phyloP scores from a whole-genome alignment of 1,140 invertebrate species.

The Galendromus occidentalis region DNA sequence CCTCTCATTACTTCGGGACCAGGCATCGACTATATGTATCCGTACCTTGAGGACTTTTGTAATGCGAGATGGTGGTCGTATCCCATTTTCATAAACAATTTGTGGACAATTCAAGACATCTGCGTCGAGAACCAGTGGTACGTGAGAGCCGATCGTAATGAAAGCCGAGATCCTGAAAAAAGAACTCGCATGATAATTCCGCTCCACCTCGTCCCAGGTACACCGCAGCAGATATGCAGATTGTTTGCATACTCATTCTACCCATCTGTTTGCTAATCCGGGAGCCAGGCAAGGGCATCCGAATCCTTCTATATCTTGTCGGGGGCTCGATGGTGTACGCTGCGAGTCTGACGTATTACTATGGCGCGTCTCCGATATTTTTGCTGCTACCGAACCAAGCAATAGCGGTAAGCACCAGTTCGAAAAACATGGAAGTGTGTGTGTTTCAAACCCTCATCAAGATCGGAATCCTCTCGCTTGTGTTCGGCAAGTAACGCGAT shows the following conservation, averaged over 20 bases:
- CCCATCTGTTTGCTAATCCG: neutral
- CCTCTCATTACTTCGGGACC: neutral
- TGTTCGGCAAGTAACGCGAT: too few species aligned
- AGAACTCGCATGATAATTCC: too few species aligned
- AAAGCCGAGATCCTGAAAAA: too few species aligned
- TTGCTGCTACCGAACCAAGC: too few species aligned
- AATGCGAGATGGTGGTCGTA: neutral
- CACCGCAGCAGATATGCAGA: slow-evolving; percentile 1
- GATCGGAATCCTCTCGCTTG: too few species aligned
- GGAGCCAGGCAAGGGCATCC: neutral
- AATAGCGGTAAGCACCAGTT: too few species aligned
- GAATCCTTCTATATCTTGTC: neutral
- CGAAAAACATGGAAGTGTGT: too few species aligned
- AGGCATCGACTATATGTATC: neutral
- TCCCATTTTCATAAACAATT: neutral
- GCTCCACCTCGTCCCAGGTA: too few species aligned
- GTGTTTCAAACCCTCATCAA: too few species aligned
- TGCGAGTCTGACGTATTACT: neutral
- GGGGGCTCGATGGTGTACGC: neutral
- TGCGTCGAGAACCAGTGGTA: neutral
- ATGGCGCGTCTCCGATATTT: neutral
- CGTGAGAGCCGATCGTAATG: too few species aligned
- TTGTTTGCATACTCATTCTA: neutral
- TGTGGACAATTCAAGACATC: neutral
- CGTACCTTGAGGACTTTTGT: neutral